These are phyloP conservation scores for Antitype chi DNA, from an alignment of 2,888 invertebrate genomes.

Conservation along the genomic window DNA sequence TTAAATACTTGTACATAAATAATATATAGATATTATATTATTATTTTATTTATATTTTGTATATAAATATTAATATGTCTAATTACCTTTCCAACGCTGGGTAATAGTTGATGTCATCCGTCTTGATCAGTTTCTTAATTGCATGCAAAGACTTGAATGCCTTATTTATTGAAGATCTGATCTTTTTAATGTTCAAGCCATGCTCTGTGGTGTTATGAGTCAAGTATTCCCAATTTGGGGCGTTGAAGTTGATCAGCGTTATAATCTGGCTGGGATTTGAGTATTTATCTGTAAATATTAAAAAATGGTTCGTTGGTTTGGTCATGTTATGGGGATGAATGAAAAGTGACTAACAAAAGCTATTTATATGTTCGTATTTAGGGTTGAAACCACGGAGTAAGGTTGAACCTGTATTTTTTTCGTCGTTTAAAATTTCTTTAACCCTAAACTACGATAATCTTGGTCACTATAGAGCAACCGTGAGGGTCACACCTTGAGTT, in stretches of 20 bases:
- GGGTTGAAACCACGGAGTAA: no score
- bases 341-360: no score
- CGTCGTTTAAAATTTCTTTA: no score
- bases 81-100: constrained; percentile 41
- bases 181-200: constrained; percentile 36
- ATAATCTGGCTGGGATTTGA: constrained; percentile 48
- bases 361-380: no score
- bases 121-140: constrained; percentile 22
- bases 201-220: constrained; percentile 3
- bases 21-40: no score
- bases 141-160: constrained; percentile 35
- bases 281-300: constrained; percentile 40
- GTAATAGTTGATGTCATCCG: constrained; percentile 17
- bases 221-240: constrained; percentile 42
- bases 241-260: constrained; percentile 44
- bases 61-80: neutral
- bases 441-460: no score
- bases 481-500: no score
- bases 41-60: no score
- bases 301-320: neutral
- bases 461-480: neutral
- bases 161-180: constrained; percentile 37
- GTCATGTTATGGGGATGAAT: no score
- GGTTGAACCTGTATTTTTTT: no score
- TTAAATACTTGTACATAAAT: no score